Conservation (phyloP, 2,888 invertebrate species). For the Caenorhabditis wallacei region DNA sequence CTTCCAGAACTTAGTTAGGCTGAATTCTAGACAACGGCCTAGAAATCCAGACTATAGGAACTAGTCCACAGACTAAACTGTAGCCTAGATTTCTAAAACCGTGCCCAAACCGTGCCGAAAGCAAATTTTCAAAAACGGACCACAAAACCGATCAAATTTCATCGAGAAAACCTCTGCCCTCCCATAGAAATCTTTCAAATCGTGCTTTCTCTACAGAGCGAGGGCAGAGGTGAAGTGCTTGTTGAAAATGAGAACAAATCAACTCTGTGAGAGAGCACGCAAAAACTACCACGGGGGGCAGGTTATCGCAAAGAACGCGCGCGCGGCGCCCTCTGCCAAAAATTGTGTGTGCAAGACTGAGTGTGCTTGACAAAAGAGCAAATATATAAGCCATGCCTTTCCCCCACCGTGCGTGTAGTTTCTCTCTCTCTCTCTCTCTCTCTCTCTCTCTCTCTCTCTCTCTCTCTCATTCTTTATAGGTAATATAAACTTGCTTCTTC, state of each 20-base stretch:
- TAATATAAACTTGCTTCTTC: constrained; percentile 47
- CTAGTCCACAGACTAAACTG: too few relatives aligned
- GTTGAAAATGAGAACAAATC: constrained; percentile 53
- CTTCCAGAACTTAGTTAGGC: too few relatives aligned
- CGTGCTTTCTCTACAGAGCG: too few relatives aligned
- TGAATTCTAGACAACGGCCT: too few relatives aligned
- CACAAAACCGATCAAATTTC: too few relatives aligned
- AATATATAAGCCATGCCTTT: constrained; percentile 40
- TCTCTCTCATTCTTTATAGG: constrained; percentile 17
- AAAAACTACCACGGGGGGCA: constrained; percentile 17
- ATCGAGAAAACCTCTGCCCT: too few relatives aligned
- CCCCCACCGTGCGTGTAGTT: constrained; percentile 39
- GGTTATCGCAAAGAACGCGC: constrained; percentile 51
- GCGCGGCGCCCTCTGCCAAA: constrained; percentile 47
- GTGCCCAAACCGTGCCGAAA: too few relatives aligned
- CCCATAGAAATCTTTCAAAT: too few relatives aligned
- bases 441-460: background rate
- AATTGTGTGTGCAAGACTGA: constrained; percentile 39
- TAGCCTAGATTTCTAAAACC: too few relatives aligned
- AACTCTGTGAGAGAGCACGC: constrained; percentile 32
- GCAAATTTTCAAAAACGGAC: too few relatives aligned
- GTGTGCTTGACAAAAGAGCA: constrained; percentile 60
- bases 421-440: too few relatives aligned
- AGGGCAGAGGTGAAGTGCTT: constrained; percentile 62
- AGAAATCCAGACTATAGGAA: too few relatives aligned